A percentile compares a stretch with the other conserved stretches of the same genome.
phyloP scores from a whole-genome alignment of 2,888 invertebrate genomes.

The Chloromyia formosa region DNA sequence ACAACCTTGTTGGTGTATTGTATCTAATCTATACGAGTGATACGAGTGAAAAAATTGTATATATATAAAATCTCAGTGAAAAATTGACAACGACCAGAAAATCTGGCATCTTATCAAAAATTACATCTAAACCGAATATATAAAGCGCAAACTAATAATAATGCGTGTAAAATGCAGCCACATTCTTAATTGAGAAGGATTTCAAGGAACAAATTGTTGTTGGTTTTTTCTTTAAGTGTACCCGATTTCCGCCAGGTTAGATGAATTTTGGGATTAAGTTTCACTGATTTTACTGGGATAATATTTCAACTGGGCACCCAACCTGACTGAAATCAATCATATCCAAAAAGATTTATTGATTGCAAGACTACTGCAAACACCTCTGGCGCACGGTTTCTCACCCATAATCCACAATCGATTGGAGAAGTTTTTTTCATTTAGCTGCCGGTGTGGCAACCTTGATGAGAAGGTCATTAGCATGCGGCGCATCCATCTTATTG shows the following conservation, averaged over 20 bases:
- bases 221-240: neutral
- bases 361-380: too few relatives aligned
- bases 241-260: neutral
- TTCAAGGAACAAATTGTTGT: slow-evolving; percentile 34
- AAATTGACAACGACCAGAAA: slow-evolving; percentile 12
- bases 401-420: slow-evolving; percentile 32
- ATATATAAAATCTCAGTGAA: slow-evolving; percentile 4
- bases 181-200: slow-evolving; percentile 21
- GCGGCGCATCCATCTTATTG: slow-evolving; percentile 56
- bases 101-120: neutral
- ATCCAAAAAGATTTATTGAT: too few relatives aligned
- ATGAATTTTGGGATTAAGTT: neutral
- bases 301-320: too few relatives aligned
- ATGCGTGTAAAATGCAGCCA: slow-evolving; percentile 11
- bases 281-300: too few relatives aligned
- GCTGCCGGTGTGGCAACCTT: slow-evolving; percentile 58
- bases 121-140: slow-evolving; percentile 5
- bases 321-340: too few relatives aligned
- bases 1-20: neutral
- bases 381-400: neutral
- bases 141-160: slow-evolving; percentile 15
- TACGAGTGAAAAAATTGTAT: neutral
- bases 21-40: neutral
- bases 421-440: slow-evolving; percentile 49
- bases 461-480: slow-evolving; percentile 57